Evolutionary conservation across 2,113 vertebrate species (phyloP), one percentile per base, ranked within the genome.

Genomic region (Machaerirhynchus nigripectus): DNA sequence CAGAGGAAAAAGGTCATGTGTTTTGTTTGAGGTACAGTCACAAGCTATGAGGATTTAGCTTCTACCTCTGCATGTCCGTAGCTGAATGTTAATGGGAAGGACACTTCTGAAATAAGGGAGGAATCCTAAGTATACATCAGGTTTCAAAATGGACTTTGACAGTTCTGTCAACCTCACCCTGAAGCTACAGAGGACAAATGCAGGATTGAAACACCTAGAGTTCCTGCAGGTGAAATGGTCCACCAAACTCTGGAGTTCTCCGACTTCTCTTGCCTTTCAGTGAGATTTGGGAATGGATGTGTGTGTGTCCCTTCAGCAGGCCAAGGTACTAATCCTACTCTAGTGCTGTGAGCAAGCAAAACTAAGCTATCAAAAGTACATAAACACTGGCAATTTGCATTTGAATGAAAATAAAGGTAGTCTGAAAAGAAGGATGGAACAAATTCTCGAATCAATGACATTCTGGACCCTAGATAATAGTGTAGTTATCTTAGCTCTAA

Each of bases 351-450:
- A 89, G 64, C 77, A 65, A 93, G 83, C 50, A 67, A 89, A 85
- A 74, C 47, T 79, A 87, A 83, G 26, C 82, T 82, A 59, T 21
- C 60, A 52, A 82, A 83, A 82, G 64, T 13, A 47, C 23, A 80
- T 40, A 47, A 89, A 77, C 15, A 44, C 50, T 35, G 49, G 56
- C 65, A 93, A 82, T 64, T 92, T 74, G 73, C 65, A 91, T 67
- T 39, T 76, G 83, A 95, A 85, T 84, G 82, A 83, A 96, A 92
- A 94, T 56, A 94, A 91, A 95, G 61, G 77, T 75, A 95, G 64
- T 94, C 71, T 92, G 92, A 89, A 85, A 86, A 95, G 82, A 91
- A 89, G 67, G 73, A 91, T 82, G 92, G 82, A 96, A 87, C 46
- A 93, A 35, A 53, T 56, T 87, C 67, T 89, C 0, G 5, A 89